phyloP scores from a whole-genome alignment of 2,797 vertebrate species.

The Allochrocebus solatus region DNA sequence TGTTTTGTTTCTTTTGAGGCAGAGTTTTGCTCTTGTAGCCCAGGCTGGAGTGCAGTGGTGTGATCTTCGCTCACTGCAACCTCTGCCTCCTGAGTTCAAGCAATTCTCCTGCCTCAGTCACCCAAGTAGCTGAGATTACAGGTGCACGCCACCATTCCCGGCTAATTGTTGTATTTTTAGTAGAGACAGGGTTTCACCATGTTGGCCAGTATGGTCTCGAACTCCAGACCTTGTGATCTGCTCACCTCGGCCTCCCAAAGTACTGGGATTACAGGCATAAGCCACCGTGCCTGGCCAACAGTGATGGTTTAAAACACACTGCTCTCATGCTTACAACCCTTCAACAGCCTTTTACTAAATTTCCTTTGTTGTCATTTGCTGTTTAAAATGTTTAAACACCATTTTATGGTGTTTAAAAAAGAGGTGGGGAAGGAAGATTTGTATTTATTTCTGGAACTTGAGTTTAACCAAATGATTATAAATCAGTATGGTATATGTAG shows the following conservation, averaged over 20 bases:
- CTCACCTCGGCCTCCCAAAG: neutral
- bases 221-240: neutral
- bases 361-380: neutral
- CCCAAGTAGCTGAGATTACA: neutral
- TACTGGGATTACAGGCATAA: neutral
- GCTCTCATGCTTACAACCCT: neutral
- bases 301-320: neutral
- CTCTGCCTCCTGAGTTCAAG: neutral
- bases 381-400: neutral
- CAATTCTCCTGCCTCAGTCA: neutral
- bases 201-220: neutral
- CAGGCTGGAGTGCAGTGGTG: neutral
- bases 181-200: neutral
- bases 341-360: neutral
- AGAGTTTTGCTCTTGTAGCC: neutral
- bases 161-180: neutral
- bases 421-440: neutral
- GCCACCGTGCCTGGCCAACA: neutral
- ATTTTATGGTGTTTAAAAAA: neutral
- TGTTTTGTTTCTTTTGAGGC: neutral
- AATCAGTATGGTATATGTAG: neutral
- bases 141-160: accelerated
- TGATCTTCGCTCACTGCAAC: neutral
- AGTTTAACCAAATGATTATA: neutral
- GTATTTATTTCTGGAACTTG: neutral